Evolutionary conservation across 2,113 vertebrate species (phyloP).

Genomic region (Corythoichthys haematopterus): DNA sequence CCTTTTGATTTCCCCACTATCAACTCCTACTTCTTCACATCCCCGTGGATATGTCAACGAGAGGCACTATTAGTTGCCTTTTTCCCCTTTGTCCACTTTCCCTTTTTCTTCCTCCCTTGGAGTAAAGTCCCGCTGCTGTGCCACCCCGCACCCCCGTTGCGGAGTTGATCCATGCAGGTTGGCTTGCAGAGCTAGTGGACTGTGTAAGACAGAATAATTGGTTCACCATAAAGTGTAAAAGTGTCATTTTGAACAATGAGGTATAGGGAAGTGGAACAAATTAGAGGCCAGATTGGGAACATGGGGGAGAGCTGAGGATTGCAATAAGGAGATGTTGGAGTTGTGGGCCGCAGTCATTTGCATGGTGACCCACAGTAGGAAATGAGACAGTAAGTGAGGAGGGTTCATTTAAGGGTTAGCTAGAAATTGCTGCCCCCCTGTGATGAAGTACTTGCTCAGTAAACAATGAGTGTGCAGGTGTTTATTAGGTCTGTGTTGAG

Average conservation of each 20-base stretch:
- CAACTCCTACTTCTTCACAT: constrained; percentile 30
- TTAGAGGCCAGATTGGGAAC: constrained; percentile 63
- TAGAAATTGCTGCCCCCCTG: constrained; percentile 19
- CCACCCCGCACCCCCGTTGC: constrained; percentile 17
- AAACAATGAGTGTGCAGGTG: neutral
- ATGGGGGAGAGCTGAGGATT: constrained; percentile 23
- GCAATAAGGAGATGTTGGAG: constrained; percentile 31
- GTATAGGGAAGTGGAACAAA: constrained; percentile 71
- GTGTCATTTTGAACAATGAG: constrained; percentile 74
- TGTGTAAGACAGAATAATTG: constrained; percentile 74
- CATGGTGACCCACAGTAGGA: constrained; percentile 35
- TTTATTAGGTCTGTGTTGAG: neutral
- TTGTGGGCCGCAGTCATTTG: constrained; percentile 49
- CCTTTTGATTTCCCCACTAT: constrained; percentile 25
- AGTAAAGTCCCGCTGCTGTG: constrained; percentile 8
- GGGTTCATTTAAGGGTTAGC: constrained; percentile 23
- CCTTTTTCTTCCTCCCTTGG: neutral
- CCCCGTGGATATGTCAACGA: constrained; percentile 39
- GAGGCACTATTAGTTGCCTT: constrained; percentile 36
- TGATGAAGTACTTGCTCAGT: constrained; percentile 26
- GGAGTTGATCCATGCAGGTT: constrained; percentile 58
- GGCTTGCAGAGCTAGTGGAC: constrained; percentile 59
- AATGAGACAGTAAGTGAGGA: constrained; percentile 21
- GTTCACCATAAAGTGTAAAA: constrained; percentile 70
- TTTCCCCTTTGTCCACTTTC: constrained; percentile 14